Base-by-base conservation (phyloP, 2,113 vertebrate genomes). In the Suricata suricatta region DNA sequence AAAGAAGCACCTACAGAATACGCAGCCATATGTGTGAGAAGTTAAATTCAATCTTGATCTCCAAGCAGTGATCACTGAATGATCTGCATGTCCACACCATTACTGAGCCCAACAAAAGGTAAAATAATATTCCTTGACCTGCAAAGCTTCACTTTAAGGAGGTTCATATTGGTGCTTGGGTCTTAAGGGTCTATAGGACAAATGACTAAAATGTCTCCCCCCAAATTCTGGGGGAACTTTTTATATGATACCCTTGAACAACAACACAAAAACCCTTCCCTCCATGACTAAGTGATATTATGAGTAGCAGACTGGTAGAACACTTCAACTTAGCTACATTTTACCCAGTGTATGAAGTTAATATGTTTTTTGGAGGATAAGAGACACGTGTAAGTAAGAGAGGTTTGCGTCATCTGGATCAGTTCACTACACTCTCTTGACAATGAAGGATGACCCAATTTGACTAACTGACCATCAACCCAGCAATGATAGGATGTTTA, bases 1-100 rank as follows among this genome's bases (percentile, higher is more conserved):
- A 41, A 94, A 63, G 96, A 96, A 82, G 54, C 60, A 13, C 72
- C 77, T 10, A 97, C 96, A 21, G 96, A 98, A 74, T 97, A 98
- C 16, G 91, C 97, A 12, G 86, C 92, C 38, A 82, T 98, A 63
- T 97, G 93, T 72, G 50, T 86, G 89, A 95, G 77, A 35, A 97
- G 71, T 54, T 95, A 71, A 97, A 11, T 29, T 35, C 29, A 5
- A 4, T 14, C n/a, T 41, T 81, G 41, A 35, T 68, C 21, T 50
- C 64, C 35, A 57, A 4, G 8, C 7, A 13, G 74, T 13, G 15
- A 23, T n/a, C 5, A 50, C 4, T 50, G 38, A 23, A 82, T 38
- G 77, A 63, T 41, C 33, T 3, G 11, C 2, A 1, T 13, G 7
- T 69, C 31, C 33, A 21, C 33, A 16, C 12, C 79, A 15, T 23